phyloP scores from a whole-genome alignment of 2,888 invertebrate species.

The Eudemis profundana region DNA sequence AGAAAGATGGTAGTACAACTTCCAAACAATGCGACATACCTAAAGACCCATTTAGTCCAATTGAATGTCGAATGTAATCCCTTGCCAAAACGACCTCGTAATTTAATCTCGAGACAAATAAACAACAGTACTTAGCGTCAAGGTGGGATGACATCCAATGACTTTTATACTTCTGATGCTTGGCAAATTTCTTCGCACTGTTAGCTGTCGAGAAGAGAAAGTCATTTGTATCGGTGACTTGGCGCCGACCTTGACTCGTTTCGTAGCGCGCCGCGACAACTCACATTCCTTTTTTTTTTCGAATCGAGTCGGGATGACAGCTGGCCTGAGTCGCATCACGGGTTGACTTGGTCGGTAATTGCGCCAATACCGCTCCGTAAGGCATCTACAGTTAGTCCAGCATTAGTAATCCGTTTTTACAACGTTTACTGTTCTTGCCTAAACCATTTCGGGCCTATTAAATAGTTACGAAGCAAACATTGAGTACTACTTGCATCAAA shows the following conservation, averaged over 20 bases:
- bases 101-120: conserved; percentile 35
- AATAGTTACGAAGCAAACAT: no score
- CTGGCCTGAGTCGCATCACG: background rate
- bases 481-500: no score
- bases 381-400: no score
- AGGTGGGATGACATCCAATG: conserved; percentile 34
- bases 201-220: conserved; percentile 35
- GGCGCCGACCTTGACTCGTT: conserved; percentile 4
- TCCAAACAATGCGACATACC: background rate
- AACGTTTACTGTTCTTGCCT: no score
- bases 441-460: no score
- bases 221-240: conserved; percentile 41
- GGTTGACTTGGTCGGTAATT: background rate
- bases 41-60: conserved; percentile 20
- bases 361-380: no score
- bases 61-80: conserved; percentile 13
- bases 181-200: conserved; percentile 34
- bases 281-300: conserved; percentile 14
- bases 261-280: conserved; percentile 8
- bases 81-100: conserved; percentile 39
- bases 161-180: conserved; percentile 24
- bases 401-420: no score
- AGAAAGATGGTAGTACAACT: background rate
- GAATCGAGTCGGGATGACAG: conserved; percentile 15
- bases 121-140: conserved; percentile 36